phyloP scores from a whole-genome alignment of 2,888 invertebrate species.

The Bombylius discolor region DNA sequence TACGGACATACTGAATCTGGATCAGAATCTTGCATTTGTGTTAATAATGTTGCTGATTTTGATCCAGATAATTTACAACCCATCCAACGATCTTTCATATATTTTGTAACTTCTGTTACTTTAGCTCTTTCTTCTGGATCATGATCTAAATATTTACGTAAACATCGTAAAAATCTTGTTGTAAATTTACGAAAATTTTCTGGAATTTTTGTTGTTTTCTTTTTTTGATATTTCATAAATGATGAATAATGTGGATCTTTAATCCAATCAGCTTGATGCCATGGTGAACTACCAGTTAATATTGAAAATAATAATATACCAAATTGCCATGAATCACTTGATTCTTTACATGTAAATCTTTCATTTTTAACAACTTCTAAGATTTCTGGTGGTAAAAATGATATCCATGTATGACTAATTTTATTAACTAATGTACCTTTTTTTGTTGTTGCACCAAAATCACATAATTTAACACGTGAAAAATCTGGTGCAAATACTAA shows the following conservation, averaged over 20 bases:
- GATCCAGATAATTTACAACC: slow-evolving; percentile 41
- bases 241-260: slow-evolving; percentile 55
- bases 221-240: slow-evolving; percentile 52
- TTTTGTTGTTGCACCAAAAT: slow-evolving; percentile 55
- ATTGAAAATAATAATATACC: slow-evolving; percentile 43
- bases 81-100: slow-evolving; percentile 48
- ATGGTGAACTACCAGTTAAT: slow-evolving; percentile 56
- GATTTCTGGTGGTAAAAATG: slow-evolving; percentile 48
- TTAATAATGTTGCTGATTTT: slow-evolving; percentile 37
- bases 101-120: slow-evolving; percentile 45
- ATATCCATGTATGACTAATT: slow-evolving; percentile 45
- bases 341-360: slow-evolving; percentile 50
- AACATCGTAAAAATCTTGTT: slow-evolving; percentile 52
- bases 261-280: slow-evolving; percentile 57
- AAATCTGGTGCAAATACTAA: slow-evolving; percentile 57
- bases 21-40: slow-evolving; percentile 28
- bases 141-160: slow-evolving; percentile 55
- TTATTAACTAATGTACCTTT: slow-evolving; percentile 45
- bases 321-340: slow-evolving; percentile 65
- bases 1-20: slow-evolving; percentile 42
- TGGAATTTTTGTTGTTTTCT: slow-evolving; percentile 46
- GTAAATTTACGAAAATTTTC: slow-evolving; percentile 49
- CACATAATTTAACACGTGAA: slow-evolving; percentile 56
- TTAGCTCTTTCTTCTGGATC: slow-evolving; percentile 51
- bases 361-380: slow-evolving; percentile 47